phyloP scores from a whole-genome alignment of 2,113 vertebrate genomes.

The Nymphicus hollandicus region DNA sequence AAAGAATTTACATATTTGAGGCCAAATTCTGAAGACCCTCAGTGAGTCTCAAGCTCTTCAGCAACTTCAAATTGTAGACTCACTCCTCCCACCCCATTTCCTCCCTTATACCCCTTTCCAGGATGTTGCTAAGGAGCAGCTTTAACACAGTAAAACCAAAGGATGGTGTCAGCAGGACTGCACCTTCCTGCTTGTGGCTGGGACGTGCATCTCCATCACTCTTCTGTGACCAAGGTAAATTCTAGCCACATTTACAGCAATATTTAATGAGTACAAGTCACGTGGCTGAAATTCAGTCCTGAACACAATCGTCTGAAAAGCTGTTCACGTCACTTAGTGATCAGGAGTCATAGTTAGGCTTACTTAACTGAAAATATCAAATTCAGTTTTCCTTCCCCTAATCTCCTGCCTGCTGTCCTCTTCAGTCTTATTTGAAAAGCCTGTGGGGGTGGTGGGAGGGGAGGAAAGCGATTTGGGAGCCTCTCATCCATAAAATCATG shows the following conservation, averaged over 20 bases:
- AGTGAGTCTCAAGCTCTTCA: not conserved
- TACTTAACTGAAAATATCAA: constrained; percentile 48
- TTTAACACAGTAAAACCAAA: not conserved
- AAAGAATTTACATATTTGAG: not conserved
- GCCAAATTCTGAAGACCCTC: not conserved
- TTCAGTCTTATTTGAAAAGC: constrained; percentile 64
- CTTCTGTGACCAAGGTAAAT: not conserved
- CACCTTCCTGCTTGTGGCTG: not conserved
- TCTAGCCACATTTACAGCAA: not conserved
- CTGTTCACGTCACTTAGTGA: not conserved
- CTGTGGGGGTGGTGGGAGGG: constrained; percentile 62
- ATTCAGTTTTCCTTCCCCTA: constrained; percentile 54
- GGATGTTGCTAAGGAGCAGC: not conserved
- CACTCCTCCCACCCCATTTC: accelerated
- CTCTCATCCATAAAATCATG: constrained; percentile 70
- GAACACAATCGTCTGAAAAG: not conserved
- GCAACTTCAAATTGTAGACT: not conserved
- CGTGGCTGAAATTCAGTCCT: not conserved
- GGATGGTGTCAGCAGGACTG: not conserved
- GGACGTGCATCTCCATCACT: not conserved
- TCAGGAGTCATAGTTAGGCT: not conserved
- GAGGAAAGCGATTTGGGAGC: constrained; percentile 67
- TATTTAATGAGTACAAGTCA: not conserved
- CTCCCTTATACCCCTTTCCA: not conserved
- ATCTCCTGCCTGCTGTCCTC: constrained; percentile 70